Percentiles rank a stretch among this genome's conserved stretches.
Evolutionary conservation across 1,140 invertebrate species (phyloP).

Genomic region (Pseudobourletiella spinata): DNA sequence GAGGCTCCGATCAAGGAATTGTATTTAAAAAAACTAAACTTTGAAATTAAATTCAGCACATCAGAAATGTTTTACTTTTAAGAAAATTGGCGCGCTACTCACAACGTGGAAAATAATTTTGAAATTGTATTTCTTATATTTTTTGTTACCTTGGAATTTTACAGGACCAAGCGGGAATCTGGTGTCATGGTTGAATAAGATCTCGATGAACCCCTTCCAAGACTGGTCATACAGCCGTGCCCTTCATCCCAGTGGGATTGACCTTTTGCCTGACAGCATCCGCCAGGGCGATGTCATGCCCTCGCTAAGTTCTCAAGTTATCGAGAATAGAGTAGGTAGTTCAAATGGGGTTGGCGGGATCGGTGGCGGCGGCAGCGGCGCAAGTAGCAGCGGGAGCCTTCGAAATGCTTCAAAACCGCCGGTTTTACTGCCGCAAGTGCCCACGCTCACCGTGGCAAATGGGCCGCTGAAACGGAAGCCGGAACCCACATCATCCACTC

Average conservation of each 20-base stretch:
- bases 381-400: background rate
- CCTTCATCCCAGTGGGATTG: conserved; percentile 14
- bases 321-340: background rate
- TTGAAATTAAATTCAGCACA: too few species aligned
- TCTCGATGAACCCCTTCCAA: conserved; percentile 67
- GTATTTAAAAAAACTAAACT: too few species aligned
- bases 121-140: background rate
- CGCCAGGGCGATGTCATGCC: background rate
- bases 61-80: too few species aligned
- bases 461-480: background rate
- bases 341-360: background rate
- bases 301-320: background rate
- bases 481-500: background rate
- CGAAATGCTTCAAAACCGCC: background rate
- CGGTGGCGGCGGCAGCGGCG: background rate
- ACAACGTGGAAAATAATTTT: background rate
- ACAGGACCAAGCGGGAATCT: conserved; percentile 11
- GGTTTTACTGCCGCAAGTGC: background rate
- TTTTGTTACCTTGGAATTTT: background rate
- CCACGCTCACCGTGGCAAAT: background rate
- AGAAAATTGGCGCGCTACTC: too few species aligned
- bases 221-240: conserved; percentile 56
- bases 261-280: conserved; percentile 27
- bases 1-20: conserved; percentile 42
- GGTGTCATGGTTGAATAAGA: conserved; percentile 47